phyloP scores from a whole-genome alignment of 2,797 vertebrate genomes.

The Muscicapa striata region DNA sequence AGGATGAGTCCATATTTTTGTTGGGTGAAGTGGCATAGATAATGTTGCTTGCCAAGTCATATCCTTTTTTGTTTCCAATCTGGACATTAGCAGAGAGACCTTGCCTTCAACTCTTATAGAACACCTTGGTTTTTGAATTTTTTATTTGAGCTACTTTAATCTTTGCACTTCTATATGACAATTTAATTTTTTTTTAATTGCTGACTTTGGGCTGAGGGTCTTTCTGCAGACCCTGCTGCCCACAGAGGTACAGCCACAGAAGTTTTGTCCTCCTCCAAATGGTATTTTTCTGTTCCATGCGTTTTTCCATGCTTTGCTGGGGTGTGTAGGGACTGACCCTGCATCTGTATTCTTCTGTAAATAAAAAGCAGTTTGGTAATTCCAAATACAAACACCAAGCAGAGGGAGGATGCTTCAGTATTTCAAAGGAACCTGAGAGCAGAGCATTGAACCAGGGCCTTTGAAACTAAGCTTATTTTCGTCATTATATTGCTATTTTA shows the following conservation, averaged over 20 bases:
- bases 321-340: fast-evolving
- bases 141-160: not conserved
- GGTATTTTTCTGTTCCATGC: not conserved
- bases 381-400: too few species aligned
- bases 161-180: fast-evolving
- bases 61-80: not conserved
- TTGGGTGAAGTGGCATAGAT: not conserved
- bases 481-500: not conserved
- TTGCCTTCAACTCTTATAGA: not conserved
- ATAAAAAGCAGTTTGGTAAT: not conserved
- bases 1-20: not conserved
- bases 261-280: not conserved
- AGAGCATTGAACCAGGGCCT: fast-evolving
- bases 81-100: fast-evolving
- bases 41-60: not conserved
- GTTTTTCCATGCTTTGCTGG: not conserved
- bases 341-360: fast-evolving
- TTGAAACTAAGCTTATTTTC: not conserved
- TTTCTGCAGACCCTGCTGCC: not conserved
- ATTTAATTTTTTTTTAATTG: not conserved
- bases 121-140: not conserved
- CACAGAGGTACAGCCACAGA: not conserved
- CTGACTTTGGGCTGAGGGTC: not conserved
- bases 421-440: not conserved
- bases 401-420: not conserved